phyloP scores from a whole-genome alignment of 2,113 vertebrate species.

The Eptesicus fuscus region DNA sequence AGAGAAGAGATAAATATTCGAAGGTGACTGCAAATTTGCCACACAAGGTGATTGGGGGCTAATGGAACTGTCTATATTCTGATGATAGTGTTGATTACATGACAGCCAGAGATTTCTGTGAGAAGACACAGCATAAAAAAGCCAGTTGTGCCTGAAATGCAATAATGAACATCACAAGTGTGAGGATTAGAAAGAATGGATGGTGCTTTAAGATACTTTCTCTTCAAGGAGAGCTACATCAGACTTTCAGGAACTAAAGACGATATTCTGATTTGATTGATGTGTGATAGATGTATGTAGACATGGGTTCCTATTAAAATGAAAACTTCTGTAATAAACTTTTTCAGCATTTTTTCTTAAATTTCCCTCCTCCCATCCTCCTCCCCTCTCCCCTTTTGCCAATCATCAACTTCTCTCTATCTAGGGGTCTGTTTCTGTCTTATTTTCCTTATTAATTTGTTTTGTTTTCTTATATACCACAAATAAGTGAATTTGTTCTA shows the following conservation, averaged over 20 bases:
- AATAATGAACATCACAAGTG: neutral
- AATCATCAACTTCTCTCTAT: neutral
- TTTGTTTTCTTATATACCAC: neutral
- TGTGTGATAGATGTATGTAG: neutral
- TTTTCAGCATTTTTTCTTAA: neutral
- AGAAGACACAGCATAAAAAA: neutral
- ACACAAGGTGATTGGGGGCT: neutral
- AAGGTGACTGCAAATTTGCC: neutral
- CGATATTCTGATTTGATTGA: neutral
- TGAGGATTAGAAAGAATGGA: neutral
- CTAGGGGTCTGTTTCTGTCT: neutral
- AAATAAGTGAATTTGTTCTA: neutral
- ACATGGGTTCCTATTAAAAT: neutral
- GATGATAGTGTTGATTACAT: neutral
- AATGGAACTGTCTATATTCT: neutral
- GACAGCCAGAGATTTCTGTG: neutral
- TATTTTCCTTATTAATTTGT: neutral
- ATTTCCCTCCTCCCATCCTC: neutral
- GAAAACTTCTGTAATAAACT: neutral
- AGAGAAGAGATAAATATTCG: neutral
- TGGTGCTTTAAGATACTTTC: neutral
- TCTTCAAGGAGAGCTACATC: neutral
- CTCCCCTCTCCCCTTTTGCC: fast-evolving
- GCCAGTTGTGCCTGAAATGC: neutral
- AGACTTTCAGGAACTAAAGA: neutral